phyloP scores from a whole-genome alignment of 2,888 invertebrate species.

The Cybosia mesomella region DNA sequence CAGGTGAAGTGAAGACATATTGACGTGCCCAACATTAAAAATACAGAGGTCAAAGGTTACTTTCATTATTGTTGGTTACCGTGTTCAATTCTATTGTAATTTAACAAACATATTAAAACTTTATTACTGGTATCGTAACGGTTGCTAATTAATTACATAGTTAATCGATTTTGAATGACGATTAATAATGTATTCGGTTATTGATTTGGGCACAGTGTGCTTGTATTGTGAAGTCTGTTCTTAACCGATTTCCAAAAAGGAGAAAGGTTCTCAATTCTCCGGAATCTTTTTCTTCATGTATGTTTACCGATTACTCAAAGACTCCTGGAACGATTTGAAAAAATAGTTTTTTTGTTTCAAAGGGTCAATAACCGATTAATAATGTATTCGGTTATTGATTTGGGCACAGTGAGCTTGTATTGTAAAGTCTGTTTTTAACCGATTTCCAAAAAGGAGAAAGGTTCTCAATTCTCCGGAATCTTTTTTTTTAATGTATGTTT shows the following conservation, averaged over 20 bases:
- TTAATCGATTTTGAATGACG: constrained; percentile 10
- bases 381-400: neutral
- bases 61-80: neutral
- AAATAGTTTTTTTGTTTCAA: too few species aligned
- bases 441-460: too few species aligned
- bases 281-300: too few species aligned
- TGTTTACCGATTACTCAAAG: too few species aligned
- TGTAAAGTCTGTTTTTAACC: neutral
- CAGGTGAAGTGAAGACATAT: neutral
- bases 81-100: constrained; percentile 1
- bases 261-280: too few species aligned
- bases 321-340: too few species aligned
- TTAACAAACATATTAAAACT: neutral
- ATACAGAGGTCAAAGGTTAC: neutral
- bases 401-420: neutral
- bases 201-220: neutral
- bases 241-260: too few species aligned
- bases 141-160: constrained; percentile 5
- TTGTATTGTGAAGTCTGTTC: neutral
- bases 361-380: too few species aligned
- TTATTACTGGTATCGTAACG: neutral
- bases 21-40: neutral
- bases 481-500: too few species aligned
- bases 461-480: too few species aligned
- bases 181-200: constrained; percentile 1